Conservation (phyloP, 2,113 vertebrate genomes). For the Dicrurus megarhynchus region DNA sequence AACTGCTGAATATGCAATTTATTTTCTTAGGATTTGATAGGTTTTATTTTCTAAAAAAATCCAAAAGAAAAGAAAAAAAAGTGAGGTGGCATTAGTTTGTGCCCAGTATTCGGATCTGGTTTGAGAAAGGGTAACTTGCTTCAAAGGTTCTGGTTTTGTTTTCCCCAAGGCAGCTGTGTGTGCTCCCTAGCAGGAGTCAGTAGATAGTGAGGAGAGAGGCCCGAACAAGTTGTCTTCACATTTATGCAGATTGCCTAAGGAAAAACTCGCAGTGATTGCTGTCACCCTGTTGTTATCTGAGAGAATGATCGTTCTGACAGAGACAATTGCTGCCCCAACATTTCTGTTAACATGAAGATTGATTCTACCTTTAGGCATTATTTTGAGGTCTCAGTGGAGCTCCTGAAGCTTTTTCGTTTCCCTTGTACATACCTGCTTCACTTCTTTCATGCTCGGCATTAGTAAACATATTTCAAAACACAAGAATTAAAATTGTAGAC, state of each 20-base stretch:
- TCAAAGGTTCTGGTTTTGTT: neutral
- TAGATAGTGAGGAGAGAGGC: neutral
- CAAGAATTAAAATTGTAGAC: neutral
- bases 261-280: neutral
- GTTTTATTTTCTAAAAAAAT: neutral
- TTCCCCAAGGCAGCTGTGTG: neutral
- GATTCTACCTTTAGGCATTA: neutral
- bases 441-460: neutral
- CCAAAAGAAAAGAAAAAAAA: fast-evolving
- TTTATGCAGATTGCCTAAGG: neutral
- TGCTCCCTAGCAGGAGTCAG: neutral
- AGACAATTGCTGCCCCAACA: neutral
- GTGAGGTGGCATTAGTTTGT: neutral
- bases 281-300: neutral
- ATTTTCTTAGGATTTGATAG: neutral
- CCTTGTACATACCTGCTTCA: neutral
- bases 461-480: neutral
- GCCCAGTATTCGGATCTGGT: neutral
- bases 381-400: neutral
- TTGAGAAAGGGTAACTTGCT: neutral
- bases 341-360: neutral
- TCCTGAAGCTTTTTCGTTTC: neutral
- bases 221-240: neutral
- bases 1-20: neutral
- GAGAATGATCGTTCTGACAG: neutral